Evolutionary conservation across 2,797 vertebrate species (phyloP).

Genomic region (Poliocrania exsul): DNA sequence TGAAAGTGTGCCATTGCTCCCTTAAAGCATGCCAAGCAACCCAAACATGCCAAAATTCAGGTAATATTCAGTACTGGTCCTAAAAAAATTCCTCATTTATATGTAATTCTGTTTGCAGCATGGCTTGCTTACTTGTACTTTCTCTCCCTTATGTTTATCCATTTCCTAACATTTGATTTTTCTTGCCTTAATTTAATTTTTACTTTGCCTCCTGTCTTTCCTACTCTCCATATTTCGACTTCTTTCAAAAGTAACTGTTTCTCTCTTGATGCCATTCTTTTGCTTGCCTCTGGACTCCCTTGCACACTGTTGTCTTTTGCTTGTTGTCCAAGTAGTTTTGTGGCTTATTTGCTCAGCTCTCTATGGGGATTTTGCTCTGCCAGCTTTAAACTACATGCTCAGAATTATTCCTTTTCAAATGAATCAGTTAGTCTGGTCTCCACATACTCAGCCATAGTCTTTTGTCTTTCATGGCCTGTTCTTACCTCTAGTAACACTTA

Average conservation of each 20-base stretch:
- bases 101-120: neutral
- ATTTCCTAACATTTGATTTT: neutral
- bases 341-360: neutral
- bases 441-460: neutral
- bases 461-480: neutral
- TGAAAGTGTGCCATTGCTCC: neutral
- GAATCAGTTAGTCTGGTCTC: neutral
- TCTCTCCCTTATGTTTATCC: neutral
- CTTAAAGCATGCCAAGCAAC: neutral
- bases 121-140: neutral
- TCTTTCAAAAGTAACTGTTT: neutral
- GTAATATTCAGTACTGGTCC: neutral
- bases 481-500: neutral
- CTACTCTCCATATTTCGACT: neutral
- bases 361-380: neutral
- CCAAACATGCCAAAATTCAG: neutral
- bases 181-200: neutral
- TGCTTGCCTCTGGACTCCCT: neutral
- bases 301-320: neutral
- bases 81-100: neutral
- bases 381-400: neutral
- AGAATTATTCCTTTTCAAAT: neutral
- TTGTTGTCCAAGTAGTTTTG: neutral
- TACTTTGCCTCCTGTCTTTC: neutral
- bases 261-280: neutral